Conservation (phyloP, 2,797 vertebrate species). For the Propithecus perrieri region DNA sequence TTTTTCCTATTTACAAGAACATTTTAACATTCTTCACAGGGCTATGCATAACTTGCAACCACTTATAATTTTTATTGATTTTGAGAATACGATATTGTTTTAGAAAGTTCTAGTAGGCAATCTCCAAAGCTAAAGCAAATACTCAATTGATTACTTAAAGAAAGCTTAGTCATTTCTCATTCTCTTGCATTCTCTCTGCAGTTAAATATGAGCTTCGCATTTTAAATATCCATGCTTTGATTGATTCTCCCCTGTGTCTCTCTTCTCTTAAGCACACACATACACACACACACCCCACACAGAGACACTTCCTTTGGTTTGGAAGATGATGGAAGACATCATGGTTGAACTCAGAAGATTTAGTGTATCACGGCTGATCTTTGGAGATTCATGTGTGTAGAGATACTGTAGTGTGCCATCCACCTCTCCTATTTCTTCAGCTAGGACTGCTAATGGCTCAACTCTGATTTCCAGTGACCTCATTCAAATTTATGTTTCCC, state of each 20-base stretch:
- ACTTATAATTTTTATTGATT: slow-evolving; percentile 27
- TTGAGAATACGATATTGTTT: neutral
- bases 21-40: neutral
- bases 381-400: neutral
- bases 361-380: neutral
- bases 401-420: neutral
- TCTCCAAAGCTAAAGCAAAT: slow-evolving; percentile 32
- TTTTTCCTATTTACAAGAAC: neutral
- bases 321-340: neutral
- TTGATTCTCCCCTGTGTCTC: neutral
- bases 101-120: neutral
- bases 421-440: neutral
- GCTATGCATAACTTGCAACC: slow-evolving; percentile 10
- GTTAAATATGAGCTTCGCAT: neutral
- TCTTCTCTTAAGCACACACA: neutral
- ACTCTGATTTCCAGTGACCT: neutral
- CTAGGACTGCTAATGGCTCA: neutral
- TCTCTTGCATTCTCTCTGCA: neutral
- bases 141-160: slow-evolving; percentile 8
- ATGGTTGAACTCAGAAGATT: neutral
- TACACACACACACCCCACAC: no score
- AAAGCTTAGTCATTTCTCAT: neutral
- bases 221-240: neutral
- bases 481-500: neutral
- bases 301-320: neutral